A percentile compares a stretch with the other conserved stretches of the same genome.
Conservation (phyloP, 2,797 vertebrate species). For the Falco peregrinus region DNA sequence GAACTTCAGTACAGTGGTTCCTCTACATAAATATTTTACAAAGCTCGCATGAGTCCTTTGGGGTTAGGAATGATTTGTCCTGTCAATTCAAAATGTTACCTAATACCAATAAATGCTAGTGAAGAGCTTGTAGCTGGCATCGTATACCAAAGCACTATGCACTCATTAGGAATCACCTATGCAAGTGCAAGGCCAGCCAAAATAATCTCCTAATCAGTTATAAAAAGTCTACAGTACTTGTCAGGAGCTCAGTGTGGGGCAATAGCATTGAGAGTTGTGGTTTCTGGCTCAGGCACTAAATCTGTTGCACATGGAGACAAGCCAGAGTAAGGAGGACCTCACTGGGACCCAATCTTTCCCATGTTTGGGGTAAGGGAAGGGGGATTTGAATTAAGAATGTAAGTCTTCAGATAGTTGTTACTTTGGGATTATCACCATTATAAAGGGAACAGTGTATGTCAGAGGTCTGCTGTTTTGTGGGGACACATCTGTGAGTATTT, state of each 20-base stretch:
- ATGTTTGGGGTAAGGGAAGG: neutral
- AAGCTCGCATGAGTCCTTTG: neutral
- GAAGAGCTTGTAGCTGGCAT: conserved; percentile 61
- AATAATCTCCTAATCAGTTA: conserved; percentile 72
- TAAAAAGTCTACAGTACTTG: conserved; percentile 45
- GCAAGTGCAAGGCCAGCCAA: conserved; percentile 53
- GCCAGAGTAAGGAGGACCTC: conserved; percentile 33
- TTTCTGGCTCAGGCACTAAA: conserved; percentile 59
- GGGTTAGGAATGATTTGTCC: conserved; percentile 38
- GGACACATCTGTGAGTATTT: neutral
- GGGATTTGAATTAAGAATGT: neutral
- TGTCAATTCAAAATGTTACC: neutral
- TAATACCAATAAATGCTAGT: conserved; percentile 61
- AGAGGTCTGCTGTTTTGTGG: neutral
- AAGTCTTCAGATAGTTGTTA: neutral
- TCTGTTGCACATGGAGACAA: conserved; percentile 50
- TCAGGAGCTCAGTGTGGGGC: conserved; percentile 48
- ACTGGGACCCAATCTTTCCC: neutral
- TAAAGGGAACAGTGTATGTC: neutral
- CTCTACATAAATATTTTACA: conserved; percentile 23
- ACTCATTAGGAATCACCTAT: conserved; percentile 61
- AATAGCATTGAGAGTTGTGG: conserved; percentile 58
- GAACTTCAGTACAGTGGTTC: neutral
- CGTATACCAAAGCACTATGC: neutral
- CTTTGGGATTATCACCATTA: neutral